Evolutionary conservation across 2,797 vertebrate species (phyloP), one percentile per base, ranked within the genome.

Genomic region (Gouania willdenowi): DNA sequence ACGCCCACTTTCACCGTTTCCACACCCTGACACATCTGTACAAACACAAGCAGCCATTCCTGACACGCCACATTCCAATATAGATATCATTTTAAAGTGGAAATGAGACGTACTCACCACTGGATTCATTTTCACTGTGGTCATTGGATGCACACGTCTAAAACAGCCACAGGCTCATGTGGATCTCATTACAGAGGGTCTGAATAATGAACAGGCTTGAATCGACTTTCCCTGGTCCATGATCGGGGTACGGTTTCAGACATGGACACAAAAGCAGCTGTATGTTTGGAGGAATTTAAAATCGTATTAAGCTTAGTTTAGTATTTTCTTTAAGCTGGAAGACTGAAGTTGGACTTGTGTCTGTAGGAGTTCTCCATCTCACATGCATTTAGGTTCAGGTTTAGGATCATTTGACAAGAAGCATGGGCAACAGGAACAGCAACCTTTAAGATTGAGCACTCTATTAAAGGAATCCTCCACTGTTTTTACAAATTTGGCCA

Each of bases 171-270:
- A 6, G 14, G 10, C 13, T 22, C 33, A 52, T 21, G 37, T 55
- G 65, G 68, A 28, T 77, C 64, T 37, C 15, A 55, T 82, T 75
- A 66, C 82, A 54, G 9, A 5, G 9, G n/a, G 1, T 6, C 34
- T 88, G 18, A 78, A 86, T 74, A 77, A 88, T 86, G 80, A 30
- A 88, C 67, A 55, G 61, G 19, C 2, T 13, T 44, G 66, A 61
- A 41, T 67, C 63, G 36, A 52, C 73, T 85, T 80, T 78, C 74
- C 60, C 52, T 62, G 33, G 21, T n/a, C 18, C 13, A 12, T 38
- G 40, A 43, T 34, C 8, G 19, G 48, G 38, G 4, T 63, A 12
- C 2, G 19, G 56, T 76, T 74, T n/a, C 23, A 47, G 17, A 53
- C 4, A 7, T 19, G 57, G 18, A 28, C 4, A 43, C 8, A n/a